Percentiles rank a stretch among this genome's conserved stretches.
Evolutionary conservation across 2,888 invertebrate species (phyloP).

Genomic region (Zaprionus lineosus): DNA sequence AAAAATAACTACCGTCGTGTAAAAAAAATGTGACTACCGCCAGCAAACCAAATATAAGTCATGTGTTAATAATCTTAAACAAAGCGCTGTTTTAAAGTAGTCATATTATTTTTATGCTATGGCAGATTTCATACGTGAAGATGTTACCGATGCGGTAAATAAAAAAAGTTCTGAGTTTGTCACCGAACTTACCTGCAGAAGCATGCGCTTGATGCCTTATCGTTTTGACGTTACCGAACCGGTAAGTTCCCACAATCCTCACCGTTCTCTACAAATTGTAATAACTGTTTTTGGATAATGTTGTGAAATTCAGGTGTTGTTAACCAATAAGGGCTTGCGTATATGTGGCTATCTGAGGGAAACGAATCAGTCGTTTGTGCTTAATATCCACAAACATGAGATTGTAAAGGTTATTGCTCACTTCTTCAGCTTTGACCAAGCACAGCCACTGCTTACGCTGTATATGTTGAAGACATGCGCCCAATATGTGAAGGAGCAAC

Average conservation of each 20-base stretch:
- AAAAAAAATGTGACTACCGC: slow-evolving; percentile 24
- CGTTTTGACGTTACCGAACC: slow-evolving; percentile 89
- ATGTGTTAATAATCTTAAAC: slow-evolving; percentile 5
- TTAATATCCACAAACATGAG: slow-evolving; percentile 88
- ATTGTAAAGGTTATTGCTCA: slow-evolving; percentile 90
- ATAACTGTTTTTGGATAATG: background rate
- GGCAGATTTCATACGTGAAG: slow-evolving; percentile 85
- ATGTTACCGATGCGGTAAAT: slow-evolving; percentile 83
- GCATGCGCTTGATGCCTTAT: slow-evolving; percentile 93
- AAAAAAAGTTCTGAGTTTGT: slow-evolving; percentile 84
- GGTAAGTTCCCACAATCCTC: too few species aligned
- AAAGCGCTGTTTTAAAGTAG: background rate
- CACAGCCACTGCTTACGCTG: slow-evolving; percentile 89
- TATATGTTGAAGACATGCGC: slow-evolving; percentile 89
- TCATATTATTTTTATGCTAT: slow-evolving; percentile 28
- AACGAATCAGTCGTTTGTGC: slow-evolving; percentile 77
- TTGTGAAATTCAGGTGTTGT: slow-evolving; percentile 83
- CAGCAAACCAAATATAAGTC: slow-evolving; percentile 3
- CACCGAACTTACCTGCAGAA: slow-evolving; percentile 87
- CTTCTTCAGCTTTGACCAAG: slow-evolving; percentile 86
- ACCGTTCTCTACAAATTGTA: too few species aligned
- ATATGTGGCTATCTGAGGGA: slow-evolving; percentile 85
- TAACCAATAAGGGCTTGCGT: slow-evolving; percentile 85
- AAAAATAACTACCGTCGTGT: background rate
- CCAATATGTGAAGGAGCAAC: slow-evolving; percentile 86